Base-by-base conservation (phyloP, 2,797 vertebrate genomes). In the Pipistrellus nathusii region DNA sequence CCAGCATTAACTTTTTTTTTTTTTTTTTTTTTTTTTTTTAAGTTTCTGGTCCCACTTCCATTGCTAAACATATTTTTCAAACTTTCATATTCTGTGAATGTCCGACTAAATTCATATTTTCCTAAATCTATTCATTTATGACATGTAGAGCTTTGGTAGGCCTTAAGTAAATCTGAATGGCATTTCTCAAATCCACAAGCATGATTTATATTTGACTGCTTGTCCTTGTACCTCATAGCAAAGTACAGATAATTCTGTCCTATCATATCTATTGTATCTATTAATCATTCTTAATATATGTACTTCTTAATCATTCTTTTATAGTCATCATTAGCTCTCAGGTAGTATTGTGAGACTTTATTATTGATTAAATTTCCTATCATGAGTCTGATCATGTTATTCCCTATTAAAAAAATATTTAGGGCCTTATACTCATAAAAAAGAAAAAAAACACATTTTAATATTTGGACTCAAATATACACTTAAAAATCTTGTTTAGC, bases 61-160 rank as follows among this genome's bases (percentile, higher is more conserved):
- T 23, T 27, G 21, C 35, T 78, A 51, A 92, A 91, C 32, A 90
- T 32, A 88, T 88, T 68, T 85, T 92, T 91, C 27, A 92, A 1
- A 77, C 32, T 38, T 92, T 69, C 17, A 27, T 53, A 8, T 77
- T 85, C n/a, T 85, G 9, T 90, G 41, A 82, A 48, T 57, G 0
- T 64, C 85, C 57, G 44, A 62, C 53, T 87, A 13, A 94, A 85
- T 85, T 84, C 4, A 51, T 90, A 76, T 18, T 73, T 41, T 68
- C 41, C 41, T n/a, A 57, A 57, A 25, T 78, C n/a, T 92, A 0
- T 81, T 87, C 14, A 76, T 80, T 68, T 32, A 7, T 90, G 32
- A 64, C 68, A 25, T 77, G 13, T 57, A 71, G 75, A 82, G 62
- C 21, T 59, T 88, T 21, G 62, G 0, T 55, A 72, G 85, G 35